Evolutionary conservation across 1,140 invertebrate species (phyloP).

Genomic region (Thaumatotibia leucotreta): DNA sequence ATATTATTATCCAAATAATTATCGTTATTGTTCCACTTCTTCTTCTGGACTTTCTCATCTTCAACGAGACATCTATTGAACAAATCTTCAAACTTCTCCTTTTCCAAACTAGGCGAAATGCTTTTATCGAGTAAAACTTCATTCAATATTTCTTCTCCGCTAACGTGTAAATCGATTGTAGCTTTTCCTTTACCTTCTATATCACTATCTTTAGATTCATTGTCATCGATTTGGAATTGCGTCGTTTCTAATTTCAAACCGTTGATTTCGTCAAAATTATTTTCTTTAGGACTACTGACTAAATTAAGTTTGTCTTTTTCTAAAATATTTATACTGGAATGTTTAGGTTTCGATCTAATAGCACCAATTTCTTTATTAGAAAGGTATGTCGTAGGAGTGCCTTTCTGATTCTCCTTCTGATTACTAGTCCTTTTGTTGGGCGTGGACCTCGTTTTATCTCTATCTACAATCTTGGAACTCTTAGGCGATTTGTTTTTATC

Average conservation of each 20-base stretch:
- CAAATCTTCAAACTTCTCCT: constrained; percentile 59
- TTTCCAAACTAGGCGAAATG: constrained; percentile 47
- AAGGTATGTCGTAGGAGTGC: constrained; percentile 38
- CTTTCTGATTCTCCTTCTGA: constrained; percentile 67
- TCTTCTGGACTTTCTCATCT: constrained; percentile 27
- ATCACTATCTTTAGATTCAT: constrained; percentile 43
- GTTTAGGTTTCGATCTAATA: constrained; percentile 72
- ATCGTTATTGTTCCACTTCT: constrained; percentile 32
- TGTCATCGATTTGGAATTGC: constrained; percentile 41
- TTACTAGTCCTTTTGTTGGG: constrained; percentile 51
- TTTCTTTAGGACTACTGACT: constrained; percentile 61
- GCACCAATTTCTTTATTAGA: constrained; percentile 66
- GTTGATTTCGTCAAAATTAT: constrained; percentile 46
- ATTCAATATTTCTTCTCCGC: constrained; percentile 59
- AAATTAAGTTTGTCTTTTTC: constrained; percentile 71
- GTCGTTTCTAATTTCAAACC: constrained; percentile 46
- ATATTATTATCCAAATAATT: constrained; percentile 25
- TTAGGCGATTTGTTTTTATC: constrained; percentile 52
- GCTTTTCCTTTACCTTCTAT: constrained; percentile 34
- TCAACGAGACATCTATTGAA: constrained; percentile 52
- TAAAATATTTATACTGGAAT: constrained; percentile 72
- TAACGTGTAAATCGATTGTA: constrained; percentile 20
- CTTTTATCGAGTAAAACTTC: constrained; percentile 50
- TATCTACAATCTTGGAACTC: constrained; percentile 62
- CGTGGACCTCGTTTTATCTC: constrained; percentile 52